Percentiles rank a stretch among this genome's conserved stretches.
phyloP scores from a whole-genome alignment of 2,797 vertebrate species.

The Podarcis siculus region DNA sequence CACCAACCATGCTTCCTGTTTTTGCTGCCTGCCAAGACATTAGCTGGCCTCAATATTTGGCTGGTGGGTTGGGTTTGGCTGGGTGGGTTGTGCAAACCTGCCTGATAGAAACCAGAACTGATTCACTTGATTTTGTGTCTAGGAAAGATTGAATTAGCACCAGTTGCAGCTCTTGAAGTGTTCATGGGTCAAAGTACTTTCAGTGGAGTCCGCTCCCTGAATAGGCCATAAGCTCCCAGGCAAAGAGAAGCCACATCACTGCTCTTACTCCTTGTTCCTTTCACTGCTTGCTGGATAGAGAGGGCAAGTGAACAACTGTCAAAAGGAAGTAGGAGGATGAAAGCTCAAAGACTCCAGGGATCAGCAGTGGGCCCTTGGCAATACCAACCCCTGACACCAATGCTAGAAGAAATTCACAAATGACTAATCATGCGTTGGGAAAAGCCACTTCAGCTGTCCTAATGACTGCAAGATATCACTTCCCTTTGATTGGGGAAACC shows the following conservation, averaged over 20 bases:
- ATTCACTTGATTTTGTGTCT: conserved; percentile 46
- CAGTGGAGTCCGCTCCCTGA: background rate
- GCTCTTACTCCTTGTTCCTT: background rate
- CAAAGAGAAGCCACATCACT: background rate
- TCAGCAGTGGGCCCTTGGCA: background rate
- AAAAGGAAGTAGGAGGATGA: background rate
- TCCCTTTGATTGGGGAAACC: background rate
- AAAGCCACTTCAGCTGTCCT: background rate
- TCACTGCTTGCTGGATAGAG: conserved; percentile 1
- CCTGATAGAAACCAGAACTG: conserved; percentile 49
- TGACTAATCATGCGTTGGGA: conserved; percentile 20
- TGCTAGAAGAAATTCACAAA: conserved; percentile 26
- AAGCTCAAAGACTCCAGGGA: background rate
- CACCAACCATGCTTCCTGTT: background rate
- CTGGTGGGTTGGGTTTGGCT: background rate
- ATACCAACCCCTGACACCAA: background rate
- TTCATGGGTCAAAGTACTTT: background rate
- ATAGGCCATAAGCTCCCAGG: background rate
- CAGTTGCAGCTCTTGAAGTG: background rate
- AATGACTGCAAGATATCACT: conserved; percentile 36
- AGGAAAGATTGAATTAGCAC: conserved; percentile 21
- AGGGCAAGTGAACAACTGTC: background rate
- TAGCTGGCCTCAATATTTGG: background rate
- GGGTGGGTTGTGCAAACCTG: background rate
- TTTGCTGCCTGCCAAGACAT: background rate